Evolutionary conservation across 1,140 invertebrate species (phyloP), one percentile per base, ranked within the genome.

Genomic region (Brachionus calyciflorus): DNA sequence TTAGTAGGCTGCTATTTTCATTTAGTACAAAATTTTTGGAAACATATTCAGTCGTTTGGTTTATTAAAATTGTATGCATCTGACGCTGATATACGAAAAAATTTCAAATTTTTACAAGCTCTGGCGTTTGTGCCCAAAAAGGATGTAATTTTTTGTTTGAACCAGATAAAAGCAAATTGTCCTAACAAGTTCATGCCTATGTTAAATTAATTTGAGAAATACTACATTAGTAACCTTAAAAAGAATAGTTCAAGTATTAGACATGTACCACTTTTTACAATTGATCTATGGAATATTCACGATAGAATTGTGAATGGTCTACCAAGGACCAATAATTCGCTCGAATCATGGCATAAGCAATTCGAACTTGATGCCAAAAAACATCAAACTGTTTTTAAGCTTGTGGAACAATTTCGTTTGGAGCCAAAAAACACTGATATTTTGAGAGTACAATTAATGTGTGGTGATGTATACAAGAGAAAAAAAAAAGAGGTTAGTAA

Each of bases 341-440:
- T 55, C 17, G 51, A 55, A 26, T 55, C 51, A 28, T 55, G 51
- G 51, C 51, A 55, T 26, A 55, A 55, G 30, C 51, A 55, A 55
- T 55, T 55, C 30, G 51, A 55, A 19, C 24, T 55, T 12, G 19
- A 28, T 26, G 51, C 51, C 19, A 55, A 55, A 55, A 55, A 55
- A 19, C 51, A 55, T 55, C 51, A 55, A 19, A 55, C 51, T 21
- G 21, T 26, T 17, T 55, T 24, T 55, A 55, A 55, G 30, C 9
- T 55, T 12, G 30, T 55, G 24, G 51, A 55, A 55, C 51, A 55
- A 17, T 53, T 53, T 53, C 51, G 21, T 53, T 24, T 55, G 14
- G 51, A 55, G 51, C 51, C 24, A 26, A 55, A 24, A 26, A 55
- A 55, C 19, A 55, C 51, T 24, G 51, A 55, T 12, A 26, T 55